Base-by-base conservation (phyloP, 1,140 invertebrate genomes). In the Drosophila eugracilis region DNA sequence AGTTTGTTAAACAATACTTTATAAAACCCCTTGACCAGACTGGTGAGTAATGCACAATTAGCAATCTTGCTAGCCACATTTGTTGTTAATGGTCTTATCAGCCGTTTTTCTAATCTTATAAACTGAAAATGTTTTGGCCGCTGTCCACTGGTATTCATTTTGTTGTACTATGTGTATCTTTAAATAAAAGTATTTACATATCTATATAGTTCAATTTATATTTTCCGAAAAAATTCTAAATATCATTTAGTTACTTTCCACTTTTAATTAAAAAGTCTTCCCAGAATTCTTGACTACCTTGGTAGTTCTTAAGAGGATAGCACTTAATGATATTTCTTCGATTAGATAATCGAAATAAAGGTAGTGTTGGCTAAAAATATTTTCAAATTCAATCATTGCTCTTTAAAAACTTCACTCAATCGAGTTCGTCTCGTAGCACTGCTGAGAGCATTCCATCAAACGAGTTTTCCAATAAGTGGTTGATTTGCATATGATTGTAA, bases 401-500 rank as follows among this genome's bases (percentile, higher is more conserved):
- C 30, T 26, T 60, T n/a, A 21, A 60, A 22, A 45, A 39, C 58
- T 36, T 30, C 30, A 36, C 30, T 36, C n/a, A 17, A 57, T 6
- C n/a, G 34, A 19, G 26, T 37, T 28, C 39, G 3, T 12, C 19
- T 26, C 4, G 26, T 2, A 12, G 49, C 55, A 17, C 10, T 19
- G 5, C 10, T 19, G 5, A 30, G 19, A 53, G 22, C 15, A 28
- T 55, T 34, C 28, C 59, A 5, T 60, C 54, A 65, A 65, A 65
- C 60, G 57, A 62, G 60, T 62, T 65, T 65, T 48, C 41, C 57
- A 44, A 37, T 47, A 39, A 45, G 19, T 47, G 30, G 22, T 53
- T 67, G 44, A 67, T 67, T 67, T 67, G 65, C 65, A 67, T 67
- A 67, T 9, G 17, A 67, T 67, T 67, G 60, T 53, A 67, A 67